Conservation (phyloP, 1,140 invertebrate genomes). For the Lepidurus couesii region DNA sequence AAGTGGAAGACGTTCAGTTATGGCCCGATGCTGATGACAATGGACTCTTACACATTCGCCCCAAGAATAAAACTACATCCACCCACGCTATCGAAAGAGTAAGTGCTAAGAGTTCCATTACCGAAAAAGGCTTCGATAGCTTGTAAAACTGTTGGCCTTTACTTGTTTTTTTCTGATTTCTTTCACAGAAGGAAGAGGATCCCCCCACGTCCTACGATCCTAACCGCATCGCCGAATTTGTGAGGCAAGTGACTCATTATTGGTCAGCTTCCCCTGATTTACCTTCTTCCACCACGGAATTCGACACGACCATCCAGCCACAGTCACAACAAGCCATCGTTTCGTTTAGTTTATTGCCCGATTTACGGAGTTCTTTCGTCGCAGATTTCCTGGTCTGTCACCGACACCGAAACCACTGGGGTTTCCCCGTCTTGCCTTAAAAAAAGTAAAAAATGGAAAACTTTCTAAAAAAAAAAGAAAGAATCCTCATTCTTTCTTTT, state of each 20-base stretch:
- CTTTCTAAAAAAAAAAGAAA: neutral
- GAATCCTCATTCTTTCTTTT: neutral
- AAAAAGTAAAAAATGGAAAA: neutral
- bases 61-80: neutral
- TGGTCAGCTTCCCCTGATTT: conserved; percentile 3
- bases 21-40: conserved; percentile 13
- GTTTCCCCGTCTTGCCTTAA: conserved; percentile 14
- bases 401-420: neutral
- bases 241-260: conserved; percentile 15
- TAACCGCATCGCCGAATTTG: conserved; percentile 9
- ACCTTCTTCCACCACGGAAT: neutral
- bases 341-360: conserved; percentile 16
- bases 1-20: neutral
- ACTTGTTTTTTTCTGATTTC: neutral
- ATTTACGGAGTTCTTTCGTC: conserved; percentile 5
- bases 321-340: neutral
- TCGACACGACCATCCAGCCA: neutral
- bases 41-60: neutral
- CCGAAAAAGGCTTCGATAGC: too few species aligned
- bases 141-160: neutral
- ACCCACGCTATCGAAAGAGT: neutral
- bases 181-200: neutral
- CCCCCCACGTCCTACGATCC: neutral
- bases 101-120: neutral
- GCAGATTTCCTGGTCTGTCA: neutral